Evolutionary conservation across 2,113 vertebrate species (phyloP).

Genomic region (Poicephalus meyeri): DNA sequence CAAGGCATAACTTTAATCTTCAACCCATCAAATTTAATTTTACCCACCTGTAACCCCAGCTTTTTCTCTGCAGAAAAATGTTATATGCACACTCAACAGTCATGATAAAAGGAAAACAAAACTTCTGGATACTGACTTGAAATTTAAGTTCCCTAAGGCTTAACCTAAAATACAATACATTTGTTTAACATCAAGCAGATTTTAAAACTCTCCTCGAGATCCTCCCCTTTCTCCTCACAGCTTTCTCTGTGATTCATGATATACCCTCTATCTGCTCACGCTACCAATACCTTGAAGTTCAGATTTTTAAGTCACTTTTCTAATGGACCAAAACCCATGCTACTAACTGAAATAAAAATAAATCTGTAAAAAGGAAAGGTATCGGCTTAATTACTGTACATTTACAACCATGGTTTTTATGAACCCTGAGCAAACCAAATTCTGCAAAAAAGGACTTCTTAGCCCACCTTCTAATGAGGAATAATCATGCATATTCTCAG

Average conservation of each 20-base stretch:
- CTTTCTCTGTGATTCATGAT: constrained; percentile 41
- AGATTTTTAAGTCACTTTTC: background rate
- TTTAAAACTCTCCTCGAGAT: constrained; percentile 66
- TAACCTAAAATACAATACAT: constrained; percentile 39
- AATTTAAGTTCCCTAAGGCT: constrained; percentile 43
- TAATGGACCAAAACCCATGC: background rate
- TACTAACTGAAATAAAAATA: constrained; percentile 31
- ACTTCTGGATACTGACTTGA: constrained; percentile 48
- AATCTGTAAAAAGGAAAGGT: background rate
- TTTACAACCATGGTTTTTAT: background rate
- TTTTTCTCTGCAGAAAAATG: constrained; percentile 24
- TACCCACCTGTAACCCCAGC: background rate
- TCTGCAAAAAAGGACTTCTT: background rate
- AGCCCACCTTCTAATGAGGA: background rate
- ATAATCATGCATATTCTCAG: background rate
- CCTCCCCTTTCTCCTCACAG: background rate
- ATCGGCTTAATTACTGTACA: background rate
- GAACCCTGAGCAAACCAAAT: background rate
- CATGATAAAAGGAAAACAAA: constrained; percentile 52
- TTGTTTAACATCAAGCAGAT: constrained; percentile 62
- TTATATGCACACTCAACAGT: background rate
- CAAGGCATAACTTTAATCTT: background rate
- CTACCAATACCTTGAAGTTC: constrained; percentile 5
- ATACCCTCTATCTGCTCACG: constrained; percentile 10
- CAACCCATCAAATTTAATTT: constrained; percentile 36